Evolutionary conservation across 2,888 invertebrate genomes (phyloP).

Genomic region (Netelia inedita): DNA sequence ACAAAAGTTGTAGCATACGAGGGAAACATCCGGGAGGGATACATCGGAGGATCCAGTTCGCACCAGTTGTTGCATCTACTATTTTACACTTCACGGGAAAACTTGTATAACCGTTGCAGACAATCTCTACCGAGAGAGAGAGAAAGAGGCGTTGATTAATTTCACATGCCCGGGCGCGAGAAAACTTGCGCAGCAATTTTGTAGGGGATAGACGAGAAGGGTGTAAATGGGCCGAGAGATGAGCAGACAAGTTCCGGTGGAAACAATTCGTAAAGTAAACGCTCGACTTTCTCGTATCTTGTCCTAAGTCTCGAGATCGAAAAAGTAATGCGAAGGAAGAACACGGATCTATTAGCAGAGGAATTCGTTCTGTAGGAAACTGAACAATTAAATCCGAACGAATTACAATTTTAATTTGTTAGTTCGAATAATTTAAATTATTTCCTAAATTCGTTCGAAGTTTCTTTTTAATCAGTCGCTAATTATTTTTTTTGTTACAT

Average conservation of each 20-base stretch:
- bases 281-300: background rate
- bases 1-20: slow-evolving; percentile 28
- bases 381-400: background rate
- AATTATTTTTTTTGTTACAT: background rate
- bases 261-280: slow-evolving; percentile 21
- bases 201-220: background rate
- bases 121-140: slow-evolving; percentile 47
- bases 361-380: background rate
- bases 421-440: no score
- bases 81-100: slow-evolving; percentile 53
- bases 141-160: slow-evolving; percentile 54
- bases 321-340: background rate
- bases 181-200: slow-evolving; percentile 54
- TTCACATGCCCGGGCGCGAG: slow-evolving; percentile 33
- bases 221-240: background rate
- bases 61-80: slow-evolving; percentile 34
- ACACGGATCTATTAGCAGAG: background rate
- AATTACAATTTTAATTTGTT: no score
- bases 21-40: background rate
- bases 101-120: slow-evolving; percentile 53
- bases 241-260: slow-evolving; percentile 21
- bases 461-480: background rate
- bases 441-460: background rate
- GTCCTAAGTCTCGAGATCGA: background rate
- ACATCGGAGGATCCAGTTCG: background rate